Evolutionary conservation across 1,140 invertebrate species (phyloP).

Genomic region (Drosophila nasuta): DNA sequence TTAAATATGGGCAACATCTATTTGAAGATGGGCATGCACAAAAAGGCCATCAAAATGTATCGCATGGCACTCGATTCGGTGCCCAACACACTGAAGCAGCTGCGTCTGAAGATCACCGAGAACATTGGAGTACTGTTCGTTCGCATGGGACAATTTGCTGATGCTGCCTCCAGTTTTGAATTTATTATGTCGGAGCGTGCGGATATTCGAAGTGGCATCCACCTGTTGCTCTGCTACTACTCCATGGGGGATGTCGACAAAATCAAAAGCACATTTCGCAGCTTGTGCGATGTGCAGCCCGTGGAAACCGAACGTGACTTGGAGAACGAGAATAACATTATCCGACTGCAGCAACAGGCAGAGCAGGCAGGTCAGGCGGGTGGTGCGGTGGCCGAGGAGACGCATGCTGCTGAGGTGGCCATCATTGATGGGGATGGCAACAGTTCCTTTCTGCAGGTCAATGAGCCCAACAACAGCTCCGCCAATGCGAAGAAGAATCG

Average conservation of each 20-base stretch:
- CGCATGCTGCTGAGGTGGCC: slow-evolving; percentile 52
- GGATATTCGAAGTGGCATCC: slow-evolving; percentile 95
- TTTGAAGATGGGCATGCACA: slow-evolving; percentile 96
- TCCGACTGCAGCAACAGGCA: slow-evolving; percentile 72
- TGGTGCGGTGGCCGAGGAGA: not conserved
- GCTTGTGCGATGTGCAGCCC: slow-evolving; percentile 94
- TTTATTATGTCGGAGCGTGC: slow-evolving; percentile 98
- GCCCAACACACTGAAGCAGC: slow-evolving; percentile 95
- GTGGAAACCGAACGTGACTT: slow-evolving; percentile 93
- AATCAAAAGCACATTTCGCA: slow-evolving; percentile 96
- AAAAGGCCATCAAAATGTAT: slow-evolving; percentile 98
- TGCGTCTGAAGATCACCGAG: slow-evolving; percentile 98
- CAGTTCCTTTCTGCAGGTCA: slow-evolving; percentile 41
- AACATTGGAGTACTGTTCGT: slow-evolving; percentile 99
- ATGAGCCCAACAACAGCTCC: slow-evolving; percentile 37
- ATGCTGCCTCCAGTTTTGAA: slow-evolving; percentile 98
- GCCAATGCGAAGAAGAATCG: slow-evolving; percentile 63
- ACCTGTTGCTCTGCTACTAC: slow-evolving; percentile 96
- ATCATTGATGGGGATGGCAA: slow-evolving; percentile 58
- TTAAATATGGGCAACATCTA: slow-evolving; percentile 99
- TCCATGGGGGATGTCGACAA: slow-evolving; percentile 96
- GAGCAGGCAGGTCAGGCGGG: slow-evolving; percentile 48
- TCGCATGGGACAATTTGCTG: slow-evolving; percentile 97
- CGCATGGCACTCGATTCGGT: slow-evolving; percentile 98
- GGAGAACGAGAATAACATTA: slow-evolving; percentile 86